These are phyloP conservation scores for Trichechus manatus DNA, from an alignment of 2,113 vertebrate genomes.

Conservation along the genomic window DNA sequence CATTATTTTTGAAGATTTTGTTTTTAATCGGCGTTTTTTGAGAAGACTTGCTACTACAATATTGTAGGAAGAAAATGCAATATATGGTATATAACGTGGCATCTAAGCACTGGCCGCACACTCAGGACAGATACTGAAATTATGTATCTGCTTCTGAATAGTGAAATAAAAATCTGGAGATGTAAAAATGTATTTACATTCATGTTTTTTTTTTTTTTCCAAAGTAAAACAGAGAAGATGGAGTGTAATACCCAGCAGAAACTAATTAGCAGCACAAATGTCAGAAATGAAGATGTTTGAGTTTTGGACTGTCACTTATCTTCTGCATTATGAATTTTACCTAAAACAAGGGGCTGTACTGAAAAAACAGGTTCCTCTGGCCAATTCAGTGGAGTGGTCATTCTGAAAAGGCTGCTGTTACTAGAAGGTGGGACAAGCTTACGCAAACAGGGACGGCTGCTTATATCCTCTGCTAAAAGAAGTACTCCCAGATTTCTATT, in stretches of 20 bases:
- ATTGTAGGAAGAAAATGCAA: not conserved
- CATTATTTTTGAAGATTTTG: not conserved
- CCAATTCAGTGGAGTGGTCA: not conserved
- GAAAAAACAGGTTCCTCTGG: not conserved
- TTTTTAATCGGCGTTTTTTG: not conserved
- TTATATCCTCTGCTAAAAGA: not conserved
- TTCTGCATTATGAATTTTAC: constrained; percentile 29
- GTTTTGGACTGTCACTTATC: constrained; percentile 38
- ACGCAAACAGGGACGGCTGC: not conserved
- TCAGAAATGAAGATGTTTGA: constrained; percentile 33
- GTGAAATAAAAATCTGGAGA: not conserved
- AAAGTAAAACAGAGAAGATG: constrained; percentile 64
- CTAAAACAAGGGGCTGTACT: constrained; percentile 41
- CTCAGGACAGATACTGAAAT: not conserved
- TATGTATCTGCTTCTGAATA: not conserved
- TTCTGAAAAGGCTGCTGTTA: too few relatives aligned
- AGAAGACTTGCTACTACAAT: not conserved
- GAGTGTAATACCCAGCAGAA: not conserved
- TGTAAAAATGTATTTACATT: constrained; percentile 46
- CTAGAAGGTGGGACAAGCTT: not conserved
- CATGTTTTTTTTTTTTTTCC: not conserved
- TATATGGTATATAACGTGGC: not conserved
- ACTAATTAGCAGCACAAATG: constrained; percentile 53
- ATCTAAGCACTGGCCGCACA: not conserved
- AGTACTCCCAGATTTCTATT: not conserved